A percentile compares a stretch with the other conserved stretches of the same genome.
phyloP scores from a whole-genome alignment of 1,140 invertebrate species.

The Drosophila serrata region DNA sequence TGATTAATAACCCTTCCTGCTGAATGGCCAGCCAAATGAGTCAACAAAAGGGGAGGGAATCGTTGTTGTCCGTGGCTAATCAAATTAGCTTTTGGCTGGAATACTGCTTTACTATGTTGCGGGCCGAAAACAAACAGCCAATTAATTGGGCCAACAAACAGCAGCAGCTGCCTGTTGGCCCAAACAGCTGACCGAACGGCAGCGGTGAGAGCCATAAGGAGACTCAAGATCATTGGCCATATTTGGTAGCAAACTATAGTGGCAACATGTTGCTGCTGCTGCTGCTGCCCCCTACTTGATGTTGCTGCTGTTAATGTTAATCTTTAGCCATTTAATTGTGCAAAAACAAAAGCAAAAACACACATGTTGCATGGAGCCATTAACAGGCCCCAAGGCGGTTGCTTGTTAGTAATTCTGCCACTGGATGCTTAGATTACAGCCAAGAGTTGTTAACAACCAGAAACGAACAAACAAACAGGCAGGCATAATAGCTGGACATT shows the following conservation, averaged over 20 bases:
- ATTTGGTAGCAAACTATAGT: slow-evolving; percentile 19
- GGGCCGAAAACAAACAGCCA: slow-evolving; percentile 29
- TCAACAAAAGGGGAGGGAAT: slow-evolving; percentile 20
- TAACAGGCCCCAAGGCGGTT: neutral
- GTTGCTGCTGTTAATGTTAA: slow-evolving; percentile 7
- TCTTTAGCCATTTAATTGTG: slow-evolving; percentile 17
- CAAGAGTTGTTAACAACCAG: slow-evolving; percentile 1
- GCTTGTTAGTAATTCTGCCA: neutral
- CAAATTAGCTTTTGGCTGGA: slow-evolving; percentile 48
- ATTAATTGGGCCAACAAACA: slow-evolving; percentile 43
- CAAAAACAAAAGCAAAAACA: neutral
- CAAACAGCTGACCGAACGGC: neutral
- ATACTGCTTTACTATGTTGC: neutral
- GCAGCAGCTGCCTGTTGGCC: slow-evolving; percentile 9
- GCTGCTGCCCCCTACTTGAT: slow-evolving; percentile 2
- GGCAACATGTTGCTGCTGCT: slow-evolving; percentile 9
- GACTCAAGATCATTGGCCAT: slow-evolving; percentile 36
- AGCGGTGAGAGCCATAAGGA: slow-evolving; percentile 8
- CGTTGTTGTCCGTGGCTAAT: slow-evolving; percentile 54
- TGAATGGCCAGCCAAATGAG: slow-evolving; percentile 27
- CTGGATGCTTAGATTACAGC: neutral
- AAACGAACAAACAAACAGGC: neutral
- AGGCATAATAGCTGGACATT: slow-evolving; percentile 12
- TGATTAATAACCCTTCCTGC: slow-evolving; percentile 67
- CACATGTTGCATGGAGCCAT: neutral